Evolutionary conservation across 2,113 vertebrate genomes (phyloP).

Genomic region (Craseonycteris thonglongyai): DNA sequence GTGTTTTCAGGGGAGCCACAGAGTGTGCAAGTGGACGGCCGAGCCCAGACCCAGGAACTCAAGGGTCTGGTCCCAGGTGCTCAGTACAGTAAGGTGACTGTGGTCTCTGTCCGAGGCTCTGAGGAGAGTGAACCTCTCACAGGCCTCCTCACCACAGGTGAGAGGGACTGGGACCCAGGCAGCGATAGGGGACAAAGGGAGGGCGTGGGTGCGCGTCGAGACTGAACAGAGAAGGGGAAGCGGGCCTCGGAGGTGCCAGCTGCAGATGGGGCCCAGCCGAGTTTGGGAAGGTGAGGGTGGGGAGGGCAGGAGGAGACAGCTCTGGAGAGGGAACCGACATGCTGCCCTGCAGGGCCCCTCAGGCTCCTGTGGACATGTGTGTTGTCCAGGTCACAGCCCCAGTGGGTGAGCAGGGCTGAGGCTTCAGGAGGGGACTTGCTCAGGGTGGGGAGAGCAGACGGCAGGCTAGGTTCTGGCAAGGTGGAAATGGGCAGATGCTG

Average conservation of each 20-base stretch:
- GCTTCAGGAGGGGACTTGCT: not conserved
- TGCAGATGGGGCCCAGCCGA: too few species aligned
- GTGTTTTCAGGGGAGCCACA: conserved; percentile 81
- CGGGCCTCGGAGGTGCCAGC: too few species aligned
- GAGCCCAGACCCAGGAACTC: conserved; percentile 68
- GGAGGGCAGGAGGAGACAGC: too few species aligned
- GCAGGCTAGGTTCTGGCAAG: not conserved
- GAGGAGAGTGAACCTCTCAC: conserved; percentile 86
- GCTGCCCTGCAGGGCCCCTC: conserved; percentile 83
- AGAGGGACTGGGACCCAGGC: not conserved
- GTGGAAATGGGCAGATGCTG: not conserved
- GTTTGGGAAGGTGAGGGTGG: not conserved
- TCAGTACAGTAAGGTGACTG: conserved; percentile 84
- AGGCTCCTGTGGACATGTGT: conserved; percentile 79
- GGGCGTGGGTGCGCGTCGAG: not conserved
- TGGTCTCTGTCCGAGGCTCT: conserved; percentile 83
- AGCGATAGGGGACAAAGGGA: not conserved
- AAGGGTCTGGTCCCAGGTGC: conserved; percentile 79
- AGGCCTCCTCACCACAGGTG: conserved; percentile 80
- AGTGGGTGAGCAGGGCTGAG: conserved; percentile 74
- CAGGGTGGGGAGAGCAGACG: not conserved
- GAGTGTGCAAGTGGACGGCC: conserved; percentile 77
- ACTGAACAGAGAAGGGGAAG: not conserved
- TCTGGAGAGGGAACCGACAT: conserved; percentile 75
- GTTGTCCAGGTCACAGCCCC: conserved; percentile 80